Evolutionary conservation across 2,888 invertebrate genomes (phyloP).

Genomic region (Drosophila prolongata): DNA sequence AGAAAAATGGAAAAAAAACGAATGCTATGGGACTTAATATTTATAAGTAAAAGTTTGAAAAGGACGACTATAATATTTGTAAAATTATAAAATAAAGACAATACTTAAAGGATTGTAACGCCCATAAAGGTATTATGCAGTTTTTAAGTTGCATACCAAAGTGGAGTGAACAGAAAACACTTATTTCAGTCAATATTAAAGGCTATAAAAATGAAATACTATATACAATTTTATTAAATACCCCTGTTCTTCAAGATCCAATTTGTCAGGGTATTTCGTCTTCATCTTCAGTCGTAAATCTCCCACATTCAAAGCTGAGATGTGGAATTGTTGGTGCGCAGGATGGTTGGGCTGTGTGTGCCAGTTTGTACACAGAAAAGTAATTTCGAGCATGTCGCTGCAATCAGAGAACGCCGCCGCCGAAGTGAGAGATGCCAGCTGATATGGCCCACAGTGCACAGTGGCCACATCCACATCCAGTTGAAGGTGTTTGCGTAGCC

Average conservation of each 20-base stretch:
- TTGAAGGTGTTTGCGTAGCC: conserved; percentile 35
- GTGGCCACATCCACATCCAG: conserved; percentile 15
- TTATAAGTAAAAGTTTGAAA: no score
- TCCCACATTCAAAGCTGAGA: conserved; percentile 24
- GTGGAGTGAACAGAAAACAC: no score
- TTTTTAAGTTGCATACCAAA: no score
- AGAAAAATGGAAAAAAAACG: no score
- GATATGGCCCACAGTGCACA: conserved; percentile 55
- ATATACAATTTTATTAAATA: neutral
- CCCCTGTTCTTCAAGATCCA: no score
- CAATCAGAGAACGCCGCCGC: conserved; percentile 72
- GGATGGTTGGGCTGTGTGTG: conserved; percentile 48
- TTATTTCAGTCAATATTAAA: no score
- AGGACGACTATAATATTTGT: no score
- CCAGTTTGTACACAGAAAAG: conserved; percentile 78
- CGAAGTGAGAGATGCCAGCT: conserved; percentile 66
- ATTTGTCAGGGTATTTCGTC: conserved; percentile 13
- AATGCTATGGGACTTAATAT: no score
- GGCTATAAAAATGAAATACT: neutral
- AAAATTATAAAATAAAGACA: no score
- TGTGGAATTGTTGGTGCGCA: conserved; percentile 46
- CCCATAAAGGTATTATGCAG: no score
- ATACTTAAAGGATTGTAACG: no score
- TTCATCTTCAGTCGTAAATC: neutral
- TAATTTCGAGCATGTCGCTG: conserved; percentile 79